These are phyloP conservation scores for Brachyopa scutellaris DNA, from an alignment of 2,888 invertebrate genomes.

Conservation along the genomic window DNA sequence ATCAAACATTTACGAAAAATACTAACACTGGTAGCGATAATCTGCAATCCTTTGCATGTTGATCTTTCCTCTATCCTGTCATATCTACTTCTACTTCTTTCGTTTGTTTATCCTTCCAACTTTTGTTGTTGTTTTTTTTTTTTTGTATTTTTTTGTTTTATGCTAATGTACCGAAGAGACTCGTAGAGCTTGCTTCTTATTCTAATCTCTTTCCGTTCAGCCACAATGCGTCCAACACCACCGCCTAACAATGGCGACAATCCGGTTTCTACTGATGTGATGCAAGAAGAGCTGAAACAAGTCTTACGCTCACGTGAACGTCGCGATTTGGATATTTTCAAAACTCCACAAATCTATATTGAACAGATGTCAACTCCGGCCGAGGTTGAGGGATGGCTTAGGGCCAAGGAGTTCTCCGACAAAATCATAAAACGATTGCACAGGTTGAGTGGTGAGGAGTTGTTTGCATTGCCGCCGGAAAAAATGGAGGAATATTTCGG, in stretches of 20 bases:
- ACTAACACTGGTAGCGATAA: conserved; percentile 59
- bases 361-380: conserved; percentile 87
- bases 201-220: conserved; percentile 52
- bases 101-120: background rate
- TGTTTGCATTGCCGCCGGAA: conserved; percentile 86
- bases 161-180: conserved; percentile 6
- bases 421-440: conserved; percentile 85
- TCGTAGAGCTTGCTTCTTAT: conserved; percentile 29
- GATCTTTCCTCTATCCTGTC: conserved; percentile 12
- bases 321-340: conserved; percentile 85
- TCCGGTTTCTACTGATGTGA: conserved; percentile 37
- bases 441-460: conserved; percentile 87
- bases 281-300: conserved; percentile 74
- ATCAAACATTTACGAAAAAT: conserved; percentile 37
- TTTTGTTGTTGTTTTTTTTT: background rate
- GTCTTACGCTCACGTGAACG: conserved; percentile 81
- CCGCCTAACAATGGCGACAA: conserved; percentile 24
- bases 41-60: conserved; percentile 43
- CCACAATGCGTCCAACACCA: conserved; percentile 39
- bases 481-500: conserved; percentile 89
- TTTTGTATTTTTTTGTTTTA: background rate
- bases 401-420: conserved; percentile 88
- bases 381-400: conserved; percentile 90
- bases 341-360: conserved; percentile 88
- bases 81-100: background rate